Percentiles rank a stretch among this genome's conserved stretches.
Conservation (phyloP, 2,888 invertebrate species). For the Apodemia duryi region DNA sequence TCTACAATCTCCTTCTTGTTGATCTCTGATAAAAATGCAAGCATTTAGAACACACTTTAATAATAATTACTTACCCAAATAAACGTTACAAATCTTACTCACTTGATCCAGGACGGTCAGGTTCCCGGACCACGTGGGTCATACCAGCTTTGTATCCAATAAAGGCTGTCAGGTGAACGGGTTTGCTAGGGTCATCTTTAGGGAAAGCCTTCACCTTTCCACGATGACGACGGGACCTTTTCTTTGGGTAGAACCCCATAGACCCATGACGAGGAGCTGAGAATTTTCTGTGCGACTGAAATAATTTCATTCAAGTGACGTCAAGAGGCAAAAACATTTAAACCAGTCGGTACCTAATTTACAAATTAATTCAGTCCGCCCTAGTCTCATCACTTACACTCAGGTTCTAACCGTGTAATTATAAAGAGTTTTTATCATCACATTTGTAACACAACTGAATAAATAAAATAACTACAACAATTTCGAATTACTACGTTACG, state of each 20-base stretch:
- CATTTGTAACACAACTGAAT: constrained; percentile 36
- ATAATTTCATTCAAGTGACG: constrained; percentile 31
- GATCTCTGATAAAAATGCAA: constrained; percentile 84
- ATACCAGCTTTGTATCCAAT: constrained; percentile 99
- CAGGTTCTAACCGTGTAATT: constrained; percentile 85
- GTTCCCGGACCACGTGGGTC: constrained; percentile 99
- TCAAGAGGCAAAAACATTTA: too few relatives aligned
- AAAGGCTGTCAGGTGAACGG: constrained; percentile 98
- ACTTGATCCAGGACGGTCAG: constrained; percentile 99
- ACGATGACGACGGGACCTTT: constrained; percentile 96
- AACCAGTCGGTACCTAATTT: neutral
- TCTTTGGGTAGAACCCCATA: constrained; percentile 99
- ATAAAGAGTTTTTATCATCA: constrained; percentile 83
- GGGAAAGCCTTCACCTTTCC: constrained; percentile 99
- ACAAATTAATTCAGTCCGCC: constrained; percentile 82
- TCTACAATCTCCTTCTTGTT: constrained; percentile 99
- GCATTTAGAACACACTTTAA: neutral
- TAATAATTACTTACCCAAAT: neutral
- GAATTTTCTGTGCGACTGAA: constrained; percentile 99
- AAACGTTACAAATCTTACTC: constrained; percentile 66
- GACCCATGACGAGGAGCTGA: constrained; percentile 99
- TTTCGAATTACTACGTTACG: neutral
- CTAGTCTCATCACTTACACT: constrained; percentile 86
- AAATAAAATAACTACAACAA: neutral
- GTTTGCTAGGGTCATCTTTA: constrained; percentile 97